Evolutionary conservation across 2,797 vertebrate species (phyloP).

Genomic region (Siniperca obscura): DNA sequence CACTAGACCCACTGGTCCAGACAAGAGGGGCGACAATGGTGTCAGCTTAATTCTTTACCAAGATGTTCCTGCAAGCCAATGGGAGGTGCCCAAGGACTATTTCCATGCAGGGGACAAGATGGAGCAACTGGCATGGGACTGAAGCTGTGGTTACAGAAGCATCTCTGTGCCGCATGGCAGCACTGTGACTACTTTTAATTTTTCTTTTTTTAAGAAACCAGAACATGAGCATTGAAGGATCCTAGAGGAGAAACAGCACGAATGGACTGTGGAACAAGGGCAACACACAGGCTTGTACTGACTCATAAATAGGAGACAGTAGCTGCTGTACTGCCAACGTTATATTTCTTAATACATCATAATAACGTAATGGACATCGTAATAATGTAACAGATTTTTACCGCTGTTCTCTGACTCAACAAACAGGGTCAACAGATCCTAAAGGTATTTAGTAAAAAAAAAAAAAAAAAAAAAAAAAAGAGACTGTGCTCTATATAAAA

Average conservation of each 20-base stretch:
- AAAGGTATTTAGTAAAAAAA: neutral
- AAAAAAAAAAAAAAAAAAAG: neutral
- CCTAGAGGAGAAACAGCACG: neutral
- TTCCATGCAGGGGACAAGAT: constrained; percentile 47
- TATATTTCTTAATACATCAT: neutral
- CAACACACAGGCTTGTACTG: constrained; percentile 3
- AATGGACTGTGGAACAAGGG: neutral
- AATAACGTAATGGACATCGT: neutral
- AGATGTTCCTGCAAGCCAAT: constrained; percentile 44
- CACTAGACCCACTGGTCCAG: constrained; percentile 28
- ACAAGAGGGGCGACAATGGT: constrained; percentile 33
- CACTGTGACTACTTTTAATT: constrained; percentile 41
- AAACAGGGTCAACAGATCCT: neutral
- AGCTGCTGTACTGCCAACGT: neutral
- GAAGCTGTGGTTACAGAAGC: constrained; percentile 61
- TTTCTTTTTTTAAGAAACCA: constrained; percentile 30
- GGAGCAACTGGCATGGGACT: constrained; percentile 57
- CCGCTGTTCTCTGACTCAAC: neutral
- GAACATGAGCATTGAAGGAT: constrained; percentile 1
- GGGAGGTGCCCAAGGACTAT: constrained; percentile 49
- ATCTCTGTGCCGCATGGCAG: constrained; percentile 49
- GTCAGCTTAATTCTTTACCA: constrained; percentile 38
- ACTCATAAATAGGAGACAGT: constrained; percentile 1
- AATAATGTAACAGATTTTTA: neutral
- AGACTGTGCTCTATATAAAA: neutral